phyloP scores from a whole-genome alignment of 2,113 vertebrate species.

The Morone saxatilis region DNA sequence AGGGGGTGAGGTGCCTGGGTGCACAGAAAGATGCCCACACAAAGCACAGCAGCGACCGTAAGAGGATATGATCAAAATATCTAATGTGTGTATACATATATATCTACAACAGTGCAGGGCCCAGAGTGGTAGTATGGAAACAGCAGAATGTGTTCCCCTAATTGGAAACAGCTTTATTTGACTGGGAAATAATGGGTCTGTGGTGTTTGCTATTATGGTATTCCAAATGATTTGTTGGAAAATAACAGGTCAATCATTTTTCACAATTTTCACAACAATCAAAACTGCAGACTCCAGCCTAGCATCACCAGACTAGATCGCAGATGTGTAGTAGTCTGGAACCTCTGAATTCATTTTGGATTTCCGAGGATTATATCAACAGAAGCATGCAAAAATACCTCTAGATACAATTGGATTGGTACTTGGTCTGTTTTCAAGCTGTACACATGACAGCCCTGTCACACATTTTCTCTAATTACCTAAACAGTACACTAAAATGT shows the following conservation, averaged over 20 bases:
- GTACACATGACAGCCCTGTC: too few species aligned
- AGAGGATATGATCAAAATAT: conserved; percentile 79
- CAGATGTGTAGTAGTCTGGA: too few species aligned
- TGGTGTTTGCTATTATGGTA: not conserved
- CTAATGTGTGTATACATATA: not conserved
- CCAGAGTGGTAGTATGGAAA: not conserved
- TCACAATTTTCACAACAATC: not conserved
- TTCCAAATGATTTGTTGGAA: not conserved
- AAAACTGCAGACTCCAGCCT: not conserved
- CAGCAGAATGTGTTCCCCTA: not conserved
- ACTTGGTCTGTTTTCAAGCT: too few species aligned
- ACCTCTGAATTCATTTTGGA: too few species aligned
- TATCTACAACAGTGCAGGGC: not conserved
- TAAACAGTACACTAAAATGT: too few species aligned
- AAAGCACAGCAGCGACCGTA: conserved; percentile 85
- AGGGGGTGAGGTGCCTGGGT: conserved; percentile 90
- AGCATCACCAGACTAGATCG: too few species aligned
- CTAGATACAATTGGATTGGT: too few species aligned
- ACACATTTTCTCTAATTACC: too few species aligned
- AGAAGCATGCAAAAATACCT: too few species aligned
- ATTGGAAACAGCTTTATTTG: not conserved
- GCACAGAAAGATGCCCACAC: conserved; percentile 86
- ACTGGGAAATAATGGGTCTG: not conserved
- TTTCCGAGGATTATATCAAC: too few species aligned
- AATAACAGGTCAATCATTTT: not conserved